Evolutionary conservation across 2,888 invertebrate genomes (phyloP).

Genomic region (Mythimna ferrago): DNA sequence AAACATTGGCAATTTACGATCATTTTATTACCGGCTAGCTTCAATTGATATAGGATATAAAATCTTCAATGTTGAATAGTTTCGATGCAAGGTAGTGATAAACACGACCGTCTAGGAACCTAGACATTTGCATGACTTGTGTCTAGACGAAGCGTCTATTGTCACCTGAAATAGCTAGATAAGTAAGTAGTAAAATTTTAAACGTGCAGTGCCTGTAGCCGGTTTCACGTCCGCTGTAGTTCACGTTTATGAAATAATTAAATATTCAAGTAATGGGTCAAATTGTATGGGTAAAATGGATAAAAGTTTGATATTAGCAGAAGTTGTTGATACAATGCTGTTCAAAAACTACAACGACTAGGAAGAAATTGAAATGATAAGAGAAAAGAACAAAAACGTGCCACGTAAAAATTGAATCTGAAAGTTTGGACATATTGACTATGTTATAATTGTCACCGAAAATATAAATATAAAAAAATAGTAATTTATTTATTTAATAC

Average conservation of each 20-base stretch:
- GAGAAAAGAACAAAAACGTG: not conserved
- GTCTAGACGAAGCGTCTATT: constrained; percentile 42
- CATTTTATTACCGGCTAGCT: constrained; percentile 36
- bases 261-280: constrained; percentile 5
- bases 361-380: not conserved
- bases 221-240: constrained; percentile 7
- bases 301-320: not conserved
- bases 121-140: constrained; percentile 15
- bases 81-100: constrained; percentile 27
- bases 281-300: not conserved
- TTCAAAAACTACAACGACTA: not conserved
- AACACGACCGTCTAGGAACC: constrained; percentile 15
- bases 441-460: too few relatives aligned
- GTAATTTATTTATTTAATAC: too few relatives aligned
- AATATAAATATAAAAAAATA: too few relatives aligned
- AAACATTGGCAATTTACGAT: constrained; percentile 24
- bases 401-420: not conserved
- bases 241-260: constrained; percentile 13
- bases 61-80: constrained; percentile 21
- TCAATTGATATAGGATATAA: constrained; percentile 33
- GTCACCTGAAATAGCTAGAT: constrained; percentile 20
- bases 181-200: constrained; percentile 6
- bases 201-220: constrained; percentile 4
- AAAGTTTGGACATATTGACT: not conserved
- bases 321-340: not conserved